These are phyloP conservation scores for Ispidina lecontei DNA, from an alignment of 2,797 vertebrate species.

Conservation along the genomic window DNA sequence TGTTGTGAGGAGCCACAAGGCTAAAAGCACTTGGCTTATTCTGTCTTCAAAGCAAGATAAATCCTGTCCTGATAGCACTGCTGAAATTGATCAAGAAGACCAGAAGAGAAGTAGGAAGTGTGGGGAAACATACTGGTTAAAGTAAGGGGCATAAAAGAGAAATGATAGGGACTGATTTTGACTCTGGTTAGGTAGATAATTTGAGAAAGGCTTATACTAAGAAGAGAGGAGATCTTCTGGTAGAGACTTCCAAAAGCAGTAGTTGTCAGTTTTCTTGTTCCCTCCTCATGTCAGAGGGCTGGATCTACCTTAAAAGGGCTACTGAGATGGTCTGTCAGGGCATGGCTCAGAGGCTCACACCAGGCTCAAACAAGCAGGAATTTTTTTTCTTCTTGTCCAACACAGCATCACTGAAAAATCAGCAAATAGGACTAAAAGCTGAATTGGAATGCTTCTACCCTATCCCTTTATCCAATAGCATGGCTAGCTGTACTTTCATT, in stretches of 20 bases:
- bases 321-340: neutral
- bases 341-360: neutral
- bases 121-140: neutral
- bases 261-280: neutral
- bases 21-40: neutral
- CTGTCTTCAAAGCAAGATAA: neutral
- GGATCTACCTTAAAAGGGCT: neutral
- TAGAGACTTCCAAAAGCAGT: neutral
- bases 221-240: neutral
- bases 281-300: neutral
- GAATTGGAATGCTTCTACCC: neutral
- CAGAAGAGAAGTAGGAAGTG: neutral
- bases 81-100: neutral
- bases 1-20: neutral
- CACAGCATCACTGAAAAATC: neutral
- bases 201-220: neutral
- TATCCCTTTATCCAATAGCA: accelerated
- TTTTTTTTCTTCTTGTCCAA: neutral
- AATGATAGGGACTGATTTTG: neutral
- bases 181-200: neutral
- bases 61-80: neutral
- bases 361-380: neutral
- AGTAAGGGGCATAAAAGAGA: neutral
- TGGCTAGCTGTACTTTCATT: neutral
- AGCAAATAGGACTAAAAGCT: neutral